Evolutionary conservation across 2,113 vertebrate species (phyloP).

Genomic region (Phodopus roborovskii): DNA sequence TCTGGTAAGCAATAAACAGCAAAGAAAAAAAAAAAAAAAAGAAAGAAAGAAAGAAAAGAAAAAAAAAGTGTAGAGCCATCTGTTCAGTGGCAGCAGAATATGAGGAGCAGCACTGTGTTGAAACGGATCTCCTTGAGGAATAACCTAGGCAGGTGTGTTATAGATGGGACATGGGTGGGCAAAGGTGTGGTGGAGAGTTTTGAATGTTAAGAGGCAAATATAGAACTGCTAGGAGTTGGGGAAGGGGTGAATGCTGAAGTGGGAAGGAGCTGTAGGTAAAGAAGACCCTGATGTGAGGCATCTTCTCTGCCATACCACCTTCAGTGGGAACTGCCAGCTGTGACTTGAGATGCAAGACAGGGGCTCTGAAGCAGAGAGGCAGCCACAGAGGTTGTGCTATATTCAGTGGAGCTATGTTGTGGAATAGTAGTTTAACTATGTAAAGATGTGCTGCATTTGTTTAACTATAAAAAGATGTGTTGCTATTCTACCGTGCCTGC

Average conservation of each 20-base stretch:
- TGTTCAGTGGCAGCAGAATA: neutral
- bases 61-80: neutral
- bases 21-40: neutral
- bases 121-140: neutral
- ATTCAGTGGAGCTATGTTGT: neutral
- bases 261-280: neutral
- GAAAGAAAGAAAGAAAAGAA: neutral
- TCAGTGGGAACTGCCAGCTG: neutral
- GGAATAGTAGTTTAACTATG: neutral
- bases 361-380: neutral
- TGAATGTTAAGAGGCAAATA: neutral
- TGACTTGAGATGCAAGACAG: neutral
- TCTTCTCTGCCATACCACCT: neutral
- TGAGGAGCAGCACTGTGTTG: fast-evolving
- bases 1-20: neutral
- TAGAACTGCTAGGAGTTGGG: neutral
- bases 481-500: neutral
- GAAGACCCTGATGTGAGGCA: neutral
- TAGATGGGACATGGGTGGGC: neutral
- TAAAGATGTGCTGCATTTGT: neutral
- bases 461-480: neutral
- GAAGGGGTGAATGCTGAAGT: neutral
- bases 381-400: fast-evolving
- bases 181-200: neutral
- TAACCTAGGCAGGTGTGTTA: neutral